phyloP scores from a whole-genome alignment of 1,140 invertebrate species.

The Zaprionus camerounensis region DNA sequence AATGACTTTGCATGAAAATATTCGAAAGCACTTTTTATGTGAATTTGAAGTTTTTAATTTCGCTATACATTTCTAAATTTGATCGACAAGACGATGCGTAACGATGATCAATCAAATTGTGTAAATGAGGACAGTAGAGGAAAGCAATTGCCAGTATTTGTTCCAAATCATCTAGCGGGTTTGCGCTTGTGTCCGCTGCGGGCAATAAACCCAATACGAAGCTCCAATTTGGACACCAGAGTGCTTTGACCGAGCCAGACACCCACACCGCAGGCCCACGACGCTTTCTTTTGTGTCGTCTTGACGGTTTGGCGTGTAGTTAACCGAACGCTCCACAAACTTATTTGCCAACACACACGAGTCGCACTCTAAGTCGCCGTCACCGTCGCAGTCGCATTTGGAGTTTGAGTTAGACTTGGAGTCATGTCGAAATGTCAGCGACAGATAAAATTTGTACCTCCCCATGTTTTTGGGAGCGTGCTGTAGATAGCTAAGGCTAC shows the following conservation, averaged over 20 bases:
- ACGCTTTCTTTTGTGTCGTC: conserved; percentile 68
- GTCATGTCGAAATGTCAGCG: conserved; percentile 77
- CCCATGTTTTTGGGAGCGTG: conserved; percentile 70
- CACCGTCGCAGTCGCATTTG: conserved; percentile 21
- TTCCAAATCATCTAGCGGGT: conserved; percentile 36
- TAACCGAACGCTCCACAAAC: conserved; percentile 28
- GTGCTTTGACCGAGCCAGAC: conserved; percentile 71
- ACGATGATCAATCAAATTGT: conserved; percentile 66
- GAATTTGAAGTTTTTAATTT: conserved; percentile 39
- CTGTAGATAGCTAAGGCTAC: conserved; percentile 40
- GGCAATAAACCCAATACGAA: conserved; percentile 43
- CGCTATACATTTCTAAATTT: conserved; percentile 33
- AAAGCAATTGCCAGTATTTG: conserved; percentile 40
- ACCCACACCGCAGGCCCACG: conserved; percentile 47
- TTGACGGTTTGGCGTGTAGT: conserved; percentile 47
- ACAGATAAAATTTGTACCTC: conserved; percentile 71
- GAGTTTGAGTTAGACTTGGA: conserved; percentile 24
- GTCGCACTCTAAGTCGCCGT: conserved; percentile 34
- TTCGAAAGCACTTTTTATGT: conserved; percentile 44
- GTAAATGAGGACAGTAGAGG: conserved; percentile 56
- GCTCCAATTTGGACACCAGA: conserved; percentile 36
- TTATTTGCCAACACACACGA: conserved; percentile 53
- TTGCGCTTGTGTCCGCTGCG: conserved; percentile 30
- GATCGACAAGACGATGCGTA: conserved; percentile 29
- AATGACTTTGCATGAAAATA: conserved; percentile 35